A percentile compares a stretch with the other conserved stretches of the same genome.
phyloP scores from a whole-genome alignment of 2,888 invertebrate genomes.

The Danaus chrysippus region DNA sequence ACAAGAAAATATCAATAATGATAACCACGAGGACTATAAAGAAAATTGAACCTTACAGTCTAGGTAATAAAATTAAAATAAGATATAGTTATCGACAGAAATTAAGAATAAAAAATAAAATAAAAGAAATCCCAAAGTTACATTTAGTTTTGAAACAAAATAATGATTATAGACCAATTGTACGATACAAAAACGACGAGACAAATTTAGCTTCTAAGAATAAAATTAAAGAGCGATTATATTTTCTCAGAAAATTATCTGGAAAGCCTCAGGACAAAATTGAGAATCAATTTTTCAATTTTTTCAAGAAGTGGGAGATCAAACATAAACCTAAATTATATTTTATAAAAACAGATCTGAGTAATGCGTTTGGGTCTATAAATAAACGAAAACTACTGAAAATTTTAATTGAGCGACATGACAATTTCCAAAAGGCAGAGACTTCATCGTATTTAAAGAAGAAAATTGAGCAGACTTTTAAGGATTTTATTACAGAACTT shows the following conservation, averaged over 20 bases:
- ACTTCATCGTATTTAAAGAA: conserved; percentile 48
- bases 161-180: conserved; percentile 62
- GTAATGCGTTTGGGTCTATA: conserved; percentile 74
- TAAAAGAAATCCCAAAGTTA: conserved; percentile 59
- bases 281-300: conserved; percentile 48
- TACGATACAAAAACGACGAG: conserved; percentile 55
- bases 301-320: conserved; percentile 54
- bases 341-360: conserved; percentile 69
- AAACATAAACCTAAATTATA: conserved; percentile 60
- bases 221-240: conserved; percentile 58
- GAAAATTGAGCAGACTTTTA: conserved; percentile 53
- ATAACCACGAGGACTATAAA: conserved; percentile 48
- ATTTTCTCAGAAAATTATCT: conserved; percentile 49
- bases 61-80: conserved; percentile 48
- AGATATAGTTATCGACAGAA: conserved; percentile 42
- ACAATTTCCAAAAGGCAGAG: conserved; percentile 48
- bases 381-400: conserved; percentile 53
- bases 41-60: conserved; percentile 47
- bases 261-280: conserved; percentile 46
- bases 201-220: conserved; percentile 47
- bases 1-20: conserved; percentile 57
- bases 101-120: conserved; percentile 43
- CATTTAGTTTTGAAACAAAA: conserved; percentile 60
- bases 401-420: conserved; percentile 53
- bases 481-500: conserved; percentile 58